Evolutionary conservation across 2,113 vertebrate genomes (phyloP).

Genomic region (Acrocephalus kingi): DNA sequence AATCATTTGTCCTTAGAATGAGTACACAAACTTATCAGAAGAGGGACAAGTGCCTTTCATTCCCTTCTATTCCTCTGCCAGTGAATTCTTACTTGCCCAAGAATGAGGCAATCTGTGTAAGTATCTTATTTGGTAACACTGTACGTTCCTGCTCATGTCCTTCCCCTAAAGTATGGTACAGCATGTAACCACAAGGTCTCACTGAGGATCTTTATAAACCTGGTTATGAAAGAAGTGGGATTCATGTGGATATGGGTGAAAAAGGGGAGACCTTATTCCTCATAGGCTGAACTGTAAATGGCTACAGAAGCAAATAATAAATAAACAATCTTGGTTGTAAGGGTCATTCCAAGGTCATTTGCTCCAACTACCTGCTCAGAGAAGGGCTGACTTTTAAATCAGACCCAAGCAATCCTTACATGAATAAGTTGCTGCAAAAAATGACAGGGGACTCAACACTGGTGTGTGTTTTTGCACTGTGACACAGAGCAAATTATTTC

Average conservation of each 20-base stretch:
- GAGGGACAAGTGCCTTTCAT: background rate
- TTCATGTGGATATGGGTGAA: background rate
- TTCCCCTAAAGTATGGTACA: background rate
- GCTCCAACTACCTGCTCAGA: background rate
- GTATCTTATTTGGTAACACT: background rate
- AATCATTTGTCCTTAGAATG: background rate
- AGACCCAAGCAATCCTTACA: background rate
- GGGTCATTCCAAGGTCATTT: background rate
- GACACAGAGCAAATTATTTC: background rate
- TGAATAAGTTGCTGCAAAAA: background rate
- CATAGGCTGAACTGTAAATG: background rate
- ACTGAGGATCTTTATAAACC: background rate
- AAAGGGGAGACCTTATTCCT: background rate
- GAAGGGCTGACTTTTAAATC: background rate
- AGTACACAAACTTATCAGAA: constrained; percentile 4
- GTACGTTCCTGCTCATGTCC: background rate
- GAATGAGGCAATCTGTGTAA: background rate
- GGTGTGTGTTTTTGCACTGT: background rate
- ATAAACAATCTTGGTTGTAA: background rate
- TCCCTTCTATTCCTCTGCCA: background rate
- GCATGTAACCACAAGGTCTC: background rate
- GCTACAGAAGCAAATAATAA: background rate
- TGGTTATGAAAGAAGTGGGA: background rate
- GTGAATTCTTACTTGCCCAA: background rate
- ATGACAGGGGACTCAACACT: rapidly evolving